These are phyloP conservation scores for Chlorocebus sabaeus DNA, from an alignment of 2,113 vertebrate genomes.

Conservation along the genomic window DNA sequence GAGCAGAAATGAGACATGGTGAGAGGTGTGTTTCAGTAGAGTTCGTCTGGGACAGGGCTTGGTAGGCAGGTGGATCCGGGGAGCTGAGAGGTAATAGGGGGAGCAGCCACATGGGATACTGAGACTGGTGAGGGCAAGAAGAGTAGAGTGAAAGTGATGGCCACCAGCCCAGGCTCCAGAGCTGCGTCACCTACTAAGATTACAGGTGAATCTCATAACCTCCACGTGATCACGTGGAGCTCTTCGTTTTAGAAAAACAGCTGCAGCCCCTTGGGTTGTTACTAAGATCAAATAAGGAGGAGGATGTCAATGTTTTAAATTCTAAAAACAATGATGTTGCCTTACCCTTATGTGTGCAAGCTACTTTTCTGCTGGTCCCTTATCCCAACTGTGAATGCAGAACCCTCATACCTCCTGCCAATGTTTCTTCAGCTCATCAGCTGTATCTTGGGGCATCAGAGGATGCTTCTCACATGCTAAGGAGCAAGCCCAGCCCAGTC, in stretches of 20 bases:
- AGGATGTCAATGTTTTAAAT: neutral
- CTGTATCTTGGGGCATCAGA: neutral
- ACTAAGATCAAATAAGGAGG: neutral
- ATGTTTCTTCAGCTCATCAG: neutral
- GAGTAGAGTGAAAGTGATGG: neutral
- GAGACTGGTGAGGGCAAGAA: neutral
- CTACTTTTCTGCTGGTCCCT: neutral
- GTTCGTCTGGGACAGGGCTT: neutral
- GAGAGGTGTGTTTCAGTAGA: neutral
- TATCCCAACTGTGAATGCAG: neutral
- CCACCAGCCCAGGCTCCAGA: neutral
- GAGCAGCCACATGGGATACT: neutral
- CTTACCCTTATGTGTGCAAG: neutral
- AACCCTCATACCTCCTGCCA: neutral
- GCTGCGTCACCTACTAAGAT: neutral
- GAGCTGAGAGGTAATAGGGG: neutral
- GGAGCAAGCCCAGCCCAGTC: neutral
- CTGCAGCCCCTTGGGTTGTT: neutral
- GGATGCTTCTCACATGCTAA: neutral
- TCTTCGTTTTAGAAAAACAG: neutral
- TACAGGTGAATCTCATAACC: neutral
- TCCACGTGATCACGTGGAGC: neutral
- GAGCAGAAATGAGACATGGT: neutral
- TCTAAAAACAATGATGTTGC: neutral
- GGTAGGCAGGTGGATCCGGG: neutral